Evolutionary conservation across 2,113 vertebrate genomes (phyloP), one percentile per base, ranked within the genome.

Genomic region (Boulengeromyrus knoepffleri): DNA sequence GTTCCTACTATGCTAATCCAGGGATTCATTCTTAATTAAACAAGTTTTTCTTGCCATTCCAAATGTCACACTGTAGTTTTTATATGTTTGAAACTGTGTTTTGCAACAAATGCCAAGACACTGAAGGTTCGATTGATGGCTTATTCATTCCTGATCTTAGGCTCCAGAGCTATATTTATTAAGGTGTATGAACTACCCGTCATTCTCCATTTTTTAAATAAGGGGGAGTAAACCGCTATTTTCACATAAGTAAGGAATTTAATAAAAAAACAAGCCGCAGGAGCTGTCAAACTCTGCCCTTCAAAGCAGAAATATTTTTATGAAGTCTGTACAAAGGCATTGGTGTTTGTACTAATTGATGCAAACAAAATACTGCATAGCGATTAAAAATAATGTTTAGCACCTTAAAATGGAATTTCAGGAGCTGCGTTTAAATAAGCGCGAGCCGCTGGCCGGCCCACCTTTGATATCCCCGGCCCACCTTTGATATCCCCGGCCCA

Each of bases 401-500:
- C 36, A 19, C 17, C 42, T 80, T 10, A 8, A 27, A 0, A 15
- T 10, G 36, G 12, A 42, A 80, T 80, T 17, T 7, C 15, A 31
- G 62, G n/a, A 62, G 21, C 56, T 3, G 1, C 31, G 8, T n/a
- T 70, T 27, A 31, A 13, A 70, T 70, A 13, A 70, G 10, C 7
- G 8, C 0, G n/a, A 66, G 24, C 62, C 58, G 24, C 58, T 24
- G 24, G 19, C 58, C 27, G 70, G 31, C 70, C 31, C 42, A 89
- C 52, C 89, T 52, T 5, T 52, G 47, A 49, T 0, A 49, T 49
- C 47, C 47, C 13, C 49, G 49, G 49, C 90, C 21, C 91, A 97
- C 97, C 89, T 49, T 0, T 13, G 47, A 49, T 3, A 49, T 49
- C 47, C 47, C 50, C 50, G 15, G 50, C 90, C 19, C 91, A 97